These are phyloP conservation scores for Poeciliopsis infans DNA, from an alignment of 2,797 vertebrate genomes.

Conservation along the genomic window DNA sequence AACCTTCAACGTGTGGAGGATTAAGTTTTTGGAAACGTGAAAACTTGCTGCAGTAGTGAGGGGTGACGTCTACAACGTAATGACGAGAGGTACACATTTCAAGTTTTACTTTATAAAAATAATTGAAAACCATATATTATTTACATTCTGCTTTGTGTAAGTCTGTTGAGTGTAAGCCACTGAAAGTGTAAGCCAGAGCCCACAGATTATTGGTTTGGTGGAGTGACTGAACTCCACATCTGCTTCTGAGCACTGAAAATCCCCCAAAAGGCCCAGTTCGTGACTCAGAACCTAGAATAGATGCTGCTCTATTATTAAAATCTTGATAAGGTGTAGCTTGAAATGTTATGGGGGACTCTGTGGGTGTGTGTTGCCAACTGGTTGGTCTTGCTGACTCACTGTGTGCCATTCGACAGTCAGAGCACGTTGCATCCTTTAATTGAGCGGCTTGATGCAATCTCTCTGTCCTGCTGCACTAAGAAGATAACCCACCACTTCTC, in stretches of 20 bases:
- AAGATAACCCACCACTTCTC: conserved; percentile 45
- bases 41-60: not conserved
- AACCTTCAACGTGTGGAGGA: not conserved
- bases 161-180: not conserved
- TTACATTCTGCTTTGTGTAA: not conserved
- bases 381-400: conserved; percentile 77
- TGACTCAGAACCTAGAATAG: conserved; percentile 45
- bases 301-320: conserved; percentile 61
- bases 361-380: conserved; percentile 39
- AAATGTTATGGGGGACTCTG: conserved; percentile 42
- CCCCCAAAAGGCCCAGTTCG: conserved; percentile 28
- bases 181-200: not conserved
- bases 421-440: conserved; percentile 72
- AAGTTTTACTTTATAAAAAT: not conserved
- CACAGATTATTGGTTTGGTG: conserved; percentile 18
- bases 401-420: conserved; percentile 72
- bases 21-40: not conserved
- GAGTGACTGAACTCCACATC: conserved; percentile 23
- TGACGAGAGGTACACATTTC: not conserved
- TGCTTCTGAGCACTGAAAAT: conserved; percentile 20
- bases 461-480: conserved; percentile 57
- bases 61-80: not conserved
- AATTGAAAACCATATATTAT: not conserved
- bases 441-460: conserved; percentile 74
- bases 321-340: conserved; percentile 50